Conservation (phyloP, 2,797 vertebrate genomes). For the Antrozous pallidus region DNA sequence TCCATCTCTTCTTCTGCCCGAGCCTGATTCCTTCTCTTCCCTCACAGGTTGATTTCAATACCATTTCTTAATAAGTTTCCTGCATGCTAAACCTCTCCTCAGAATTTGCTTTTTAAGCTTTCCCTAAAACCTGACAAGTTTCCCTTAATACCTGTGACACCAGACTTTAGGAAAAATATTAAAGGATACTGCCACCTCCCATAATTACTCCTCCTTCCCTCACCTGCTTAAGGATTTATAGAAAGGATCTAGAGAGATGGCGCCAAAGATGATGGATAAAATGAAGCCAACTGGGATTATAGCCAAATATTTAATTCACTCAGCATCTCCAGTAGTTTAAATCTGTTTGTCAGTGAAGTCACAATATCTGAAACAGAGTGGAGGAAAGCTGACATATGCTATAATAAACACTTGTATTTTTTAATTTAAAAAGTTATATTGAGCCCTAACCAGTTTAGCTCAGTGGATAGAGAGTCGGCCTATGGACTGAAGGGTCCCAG, state of each 20-base stretch:
- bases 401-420: not conserved
- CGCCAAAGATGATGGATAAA: not conserved
- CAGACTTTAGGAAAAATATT: not conserved
- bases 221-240: not conserved
- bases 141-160: not conserved
- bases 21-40: not conserved
- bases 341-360: conserved; percentile 24
- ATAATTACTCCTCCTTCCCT: not conserved
- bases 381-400: not conserved
- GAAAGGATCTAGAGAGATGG: not conserved
- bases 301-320: not conserved
- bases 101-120: not conserved
- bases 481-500: too few relatives aligned
- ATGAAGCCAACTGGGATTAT: not conserved
- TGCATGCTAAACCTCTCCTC: not conserved
- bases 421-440: too few relatives aligned
- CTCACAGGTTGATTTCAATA: not conserved
- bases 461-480: too few relatives aligned
- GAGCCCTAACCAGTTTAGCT: too few relatives aligned
- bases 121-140: conserved; percentile 25
- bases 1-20: not conserved
- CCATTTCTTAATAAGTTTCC: not conserved
- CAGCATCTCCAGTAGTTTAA: not conserved
- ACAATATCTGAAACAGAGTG: not conserved
- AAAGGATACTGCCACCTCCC: not conserved